Percentiles rank a stretch among this genome's conserved stretches.
Conservation (phyloP, 2,888 invertebrate genomes). For the Troides helena region DNA sequence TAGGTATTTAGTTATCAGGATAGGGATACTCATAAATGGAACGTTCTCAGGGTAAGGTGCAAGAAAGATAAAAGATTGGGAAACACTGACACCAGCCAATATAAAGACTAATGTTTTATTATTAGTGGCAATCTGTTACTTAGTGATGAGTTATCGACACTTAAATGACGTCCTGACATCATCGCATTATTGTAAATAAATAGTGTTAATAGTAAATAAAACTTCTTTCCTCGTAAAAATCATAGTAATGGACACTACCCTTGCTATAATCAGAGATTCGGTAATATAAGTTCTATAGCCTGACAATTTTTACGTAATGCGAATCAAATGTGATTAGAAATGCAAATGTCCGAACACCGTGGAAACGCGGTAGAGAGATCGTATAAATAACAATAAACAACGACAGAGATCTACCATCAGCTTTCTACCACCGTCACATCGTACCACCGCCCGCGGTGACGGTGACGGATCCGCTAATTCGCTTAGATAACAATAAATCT, state of each 20-base stretch:
- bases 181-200: too few relatives aligned
- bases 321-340: constrained; percentile 47
- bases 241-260: not conserved
- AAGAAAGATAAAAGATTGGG: too few relatives aligned
- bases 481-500: constrained; percentile 28
- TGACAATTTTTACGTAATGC: constrained; percentile 48
- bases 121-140: too few relatives aligned
- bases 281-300: constrained; percentile 37
- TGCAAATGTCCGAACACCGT: constrained; percentile 43
- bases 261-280: constrained; percentile 37
- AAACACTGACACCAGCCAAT: too few relatives aligned
- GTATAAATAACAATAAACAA: constrained; percentile 38
- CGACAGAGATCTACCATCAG: constrained; percentile 27
- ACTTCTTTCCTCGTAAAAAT: too few relatives aligned
- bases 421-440: constrained; percentile 45
- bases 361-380: constrained; percentile 36
- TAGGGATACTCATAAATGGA: too few relatives aligned
- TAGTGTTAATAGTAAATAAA: too few relatives aligned
- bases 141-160: too few relatives aligned
- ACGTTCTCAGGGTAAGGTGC: too few relatives aligned
- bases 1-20: too few relatives aligned
- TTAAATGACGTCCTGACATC: too few relatives aligned
- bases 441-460: constrained; percentile 25
- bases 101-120: too few relatives aligned
- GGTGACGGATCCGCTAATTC: constrained; percentile 29